phyloP scores from a whole-genome alignment of 2,113 vertebrate genomes.

The Lamprologus callipterus region DNA sequence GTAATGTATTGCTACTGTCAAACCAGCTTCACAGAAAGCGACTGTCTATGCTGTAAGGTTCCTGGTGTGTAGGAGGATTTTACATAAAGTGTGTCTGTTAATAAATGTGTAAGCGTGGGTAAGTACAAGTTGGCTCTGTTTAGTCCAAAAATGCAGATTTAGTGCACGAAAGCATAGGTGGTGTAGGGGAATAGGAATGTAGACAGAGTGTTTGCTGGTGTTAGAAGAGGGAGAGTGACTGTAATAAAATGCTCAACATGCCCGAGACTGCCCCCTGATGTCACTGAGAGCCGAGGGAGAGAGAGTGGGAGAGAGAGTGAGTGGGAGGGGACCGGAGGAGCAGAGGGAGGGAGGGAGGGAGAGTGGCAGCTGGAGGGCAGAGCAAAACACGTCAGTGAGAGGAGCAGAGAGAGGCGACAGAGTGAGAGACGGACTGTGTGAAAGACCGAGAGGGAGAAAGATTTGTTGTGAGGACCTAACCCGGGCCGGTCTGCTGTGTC shows the following conservation, averaged over 20 bases:
- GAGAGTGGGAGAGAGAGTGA: conserved; percentile 25
- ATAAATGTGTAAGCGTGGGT: not conserved
- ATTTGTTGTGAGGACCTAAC: not conserved
- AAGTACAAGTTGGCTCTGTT: not conserved
- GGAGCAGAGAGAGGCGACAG: conserved; percentile 21
- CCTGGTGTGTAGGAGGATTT: conserved; percentile 32
- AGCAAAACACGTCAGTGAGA: conserved; percentile 27
- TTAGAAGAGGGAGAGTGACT: conserved; percentile 44
- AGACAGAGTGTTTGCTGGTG: not conserved
- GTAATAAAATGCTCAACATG: conserved; percentile 69
- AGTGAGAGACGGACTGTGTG: conserved; percentile 33
- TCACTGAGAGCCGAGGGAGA: conserved; percentile 39
- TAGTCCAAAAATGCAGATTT: not conserved
- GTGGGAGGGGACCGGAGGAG: conserved; percentile 39
- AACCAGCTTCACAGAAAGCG: not conserved
- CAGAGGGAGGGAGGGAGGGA: conserved; percentile 52
- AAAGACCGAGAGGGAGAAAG: conserved; percentile 8
- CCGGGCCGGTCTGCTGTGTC: conserved; percentile 14
- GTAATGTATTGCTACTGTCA: not conserved
- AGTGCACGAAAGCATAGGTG: not conserved
- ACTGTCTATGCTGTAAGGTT: not conserved
- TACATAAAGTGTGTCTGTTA: not conserved
- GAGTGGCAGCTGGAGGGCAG: conserved; percentile 55
- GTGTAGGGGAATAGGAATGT: not conserved
- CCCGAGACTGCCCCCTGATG: conserved; percentile 74